Evolutionary conservation across 1,140 invertebrate species (phyloP).

Genomic region (Papilio polyxenes): DNA sequence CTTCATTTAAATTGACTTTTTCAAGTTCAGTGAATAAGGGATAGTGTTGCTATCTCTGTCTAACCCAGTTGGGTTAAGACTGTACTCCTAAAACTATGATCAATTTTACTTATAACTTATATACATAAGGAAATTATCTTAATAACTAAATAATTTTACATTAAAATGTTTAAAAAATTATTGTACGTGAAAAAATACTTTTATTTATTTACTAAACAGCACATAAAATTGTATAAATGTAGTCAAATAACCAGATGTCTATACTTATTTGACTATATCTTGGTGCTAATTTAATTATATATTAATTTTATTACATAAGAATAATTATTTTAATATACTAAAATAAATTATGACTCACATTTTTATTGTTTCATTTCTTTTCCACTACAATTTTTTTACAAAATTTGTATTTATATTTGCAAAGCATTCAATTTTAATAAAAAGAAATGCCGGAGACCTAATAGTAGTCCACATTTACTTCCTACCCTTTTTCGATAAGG

Average conservation of each 20-base stretch:
- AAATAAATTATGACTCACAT: conserved; percentile 45
- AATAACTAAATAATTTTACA: too few species aligned
- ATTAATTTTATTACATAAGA: neutral
- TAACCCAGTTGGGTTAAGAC: neutral
- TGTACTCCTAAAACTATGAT: conserved; percentile 27
- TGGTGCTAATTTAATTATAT: neutral
- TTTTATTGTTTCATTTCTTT: conserved; percentile 32
- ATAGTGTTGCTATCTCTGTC: neutral
- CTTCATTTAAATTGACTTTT: too few species aligned
- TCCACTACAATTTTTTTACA: neutral
- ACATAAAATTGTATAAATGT: neutral
- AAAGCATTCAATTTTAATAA: too few species aligned
- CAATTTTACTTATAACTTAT: conserved; percentile 27
- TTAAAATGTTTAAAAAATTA: too few species aligned
- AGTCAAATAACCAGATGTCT: neutral
- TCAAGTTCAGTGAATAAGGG: neutral
- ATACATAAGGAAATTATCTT: neutral
- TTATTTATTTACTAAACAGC: too few species aligned
- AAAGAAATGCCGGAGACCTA: too few species aligned
- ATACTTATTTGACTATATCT: neutral
- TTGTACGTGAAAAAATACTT: too few species aligned
- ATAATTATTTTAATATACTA: conserved; percentile 12
- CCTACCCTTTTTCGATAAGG: too few species aligned
- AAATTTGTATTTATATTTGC: too few species aligned
- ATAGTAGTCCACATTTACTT: too few species aligned